Conservation (phyloP, 2,888 invertebrate species). For the Rhogogaster chlorosoma region DNA sequence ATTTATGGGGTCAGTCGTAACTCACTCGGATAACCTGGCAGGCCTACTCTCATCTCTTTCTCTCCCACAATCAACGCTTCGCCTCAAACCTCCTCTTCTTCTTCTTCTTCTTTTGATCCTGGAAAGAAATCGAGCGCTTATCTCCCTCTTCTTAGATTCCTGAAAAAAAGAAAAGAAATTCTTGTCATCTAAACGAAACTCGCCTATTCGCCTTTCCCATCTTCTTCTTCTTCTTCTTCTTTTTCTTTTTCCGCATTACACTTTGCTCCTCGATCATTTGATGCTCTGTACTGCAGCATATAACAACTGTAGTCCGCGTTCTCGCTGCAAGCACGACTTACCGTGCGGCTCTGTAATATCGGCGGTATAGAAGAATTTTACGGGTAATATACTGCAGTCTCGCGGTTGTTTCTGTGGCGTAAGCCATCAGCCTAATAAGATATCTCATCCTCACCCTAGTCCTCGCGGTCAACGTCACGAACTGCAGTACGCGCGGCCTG, state of each 20-base stretch:
- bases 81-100: slow-evolving; percentile 15
- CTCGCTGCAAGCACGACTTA: slow-evolving; percentile 48
- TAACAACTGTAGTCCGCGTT: slow-evolving; percentile 53
- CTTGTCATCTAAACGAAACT: background rate
- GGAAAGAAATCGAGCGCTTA: no score
- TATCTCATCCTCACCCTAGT: slow-evolving; percentile 2
- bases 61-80: slow-evolving; percentile 35
- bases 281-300: slow-evolving; percentile 26
- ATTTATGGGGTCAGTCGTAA: slow-evolving; percentile 75
- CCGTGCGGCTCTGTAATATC: slow-evolving; percentile 60
- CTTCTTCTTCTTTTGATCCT: no score
- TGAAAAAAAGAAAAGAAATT: no score
- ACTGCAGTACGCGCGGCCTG: background rate
- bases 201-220: background rate
- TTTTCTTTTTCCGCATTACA: slow-evolving; percentile 60
- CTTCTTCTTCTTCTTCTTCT: background rate
- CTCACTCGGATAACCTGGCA: slow-evolving; percentile 61
- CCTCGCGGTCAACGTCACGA: slow-evolving; percentile 38
- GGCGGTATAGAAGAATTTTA: slow-evolving; percentile 51
- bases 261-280: slow-evolving; percentile 28
- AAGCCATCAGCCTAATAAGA: slow-evolving; percentile 44
- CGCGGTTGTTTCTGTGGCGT: slow-evolving; percentile 49
- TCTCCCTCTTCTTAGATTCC: no score
- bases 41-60: slow-evolving; percentile 54
- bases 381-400: slow-evolving; percentile 45